A percentile compares a stretch with the other conserved stretches of the same genome.
Evolutionary conservation across 1,140 invertebrate species (phyloP).

Genomic region (Fopius arisanus): DNA sequence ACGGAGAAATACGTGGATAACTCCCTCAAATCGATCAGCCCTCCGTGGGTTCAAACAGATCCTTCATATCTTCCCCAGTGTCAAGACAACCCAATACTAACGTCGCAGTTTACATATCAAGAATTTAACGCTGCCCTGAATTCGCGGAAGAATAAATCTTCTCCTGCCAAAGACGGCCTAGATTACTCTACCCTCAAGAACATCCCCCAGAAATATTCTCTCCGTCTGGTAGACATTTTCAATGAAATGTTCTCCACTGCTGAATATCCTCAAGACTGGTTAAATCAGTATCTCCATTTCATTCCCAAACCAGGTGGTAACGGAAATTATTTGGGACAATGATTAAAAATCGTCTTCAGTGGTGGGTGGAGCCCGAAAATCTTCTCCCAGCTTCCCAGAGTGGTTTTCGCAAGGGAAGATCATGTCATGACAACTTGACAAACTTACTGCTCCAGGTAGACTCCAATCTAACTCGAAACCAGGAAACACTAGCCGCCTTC

Average conservation of each 20-base stretch:
- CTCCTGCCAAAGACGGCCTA: constrained; percentile 12
- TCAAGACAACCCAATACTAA: neutral
- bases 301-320: neutral
- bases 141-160: neutral
- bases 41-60: neutral
- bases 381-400: constrained; percentile 30
- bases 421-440: constrained; percentile 29
- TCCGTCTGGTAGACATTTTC: constrained; percentile 22
- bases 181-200: neutral
- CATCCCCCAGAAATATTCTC: constrained; percentile 2
- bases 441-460: constrained; percentile 11
- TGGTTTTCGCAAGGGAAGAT: constrained; percentile 38
- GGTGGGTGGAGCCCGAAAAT: constrained; percentile 32
- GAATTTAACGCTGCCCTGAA: constrained; percentile 19
- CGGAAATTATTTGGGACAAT: constrained; percentile 39
- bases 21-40: neutral
- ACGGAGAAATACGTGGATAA: neutral
- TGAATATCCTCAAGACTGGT: constrained; percentile 12
- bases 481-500: neutral
- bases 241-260: constrained; percentile 12
- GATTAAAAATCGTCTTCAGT: constrained; percentile 34
- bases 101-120: neutral
- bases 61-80: neutral
- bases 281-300: constrained; percentile 3
- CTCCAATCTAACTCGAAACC: neutral